Conservation (phyloP, 37 sponge, comb jelly and placozoan species). For the Spongia lamella region DNA sequence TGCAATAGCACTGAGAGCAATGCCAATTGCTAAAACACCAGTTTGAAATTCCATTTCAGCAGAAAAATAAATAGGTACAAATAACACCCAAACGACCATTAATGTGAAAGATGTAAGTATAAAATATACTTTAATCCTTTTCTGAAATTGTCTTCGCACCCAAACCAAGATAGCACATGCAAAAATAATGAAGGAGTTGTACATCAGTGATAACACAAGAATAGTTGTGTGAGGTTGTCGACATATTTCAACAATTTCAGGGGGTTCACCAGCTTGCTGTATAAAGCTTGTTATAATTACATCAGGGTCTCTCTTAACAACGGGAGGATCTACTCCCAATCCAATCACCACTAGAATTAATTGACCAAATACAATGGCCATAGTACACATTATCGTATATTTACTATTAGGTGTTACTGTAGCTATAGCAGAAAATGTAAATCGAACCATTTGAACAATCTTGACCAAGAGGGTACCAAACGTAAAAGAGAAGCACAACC, state of each 20-base stretch:
- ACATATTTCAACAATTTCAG: slow-evolving; percentile 53
- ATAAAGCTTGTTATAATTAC: background rate
- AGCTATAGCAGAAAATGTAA: too few species aligned
- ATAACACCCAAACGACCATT: slow-evolving; percentile 59
- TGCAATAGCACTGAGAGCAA: slow-evolving; percentile 45
- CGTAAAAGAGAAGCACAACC: slow-evolving; percentile 69
- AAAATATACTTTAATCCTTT: slow-evolving; percentile 77
- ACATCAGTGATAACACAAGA: slow-evolving; percentile 32
- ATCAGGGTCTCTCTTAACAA: background rate
- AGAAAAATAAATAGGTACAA: slow-evolving; percentile 47
- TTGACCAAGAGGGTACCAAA: slow-evolving; percentile 78
- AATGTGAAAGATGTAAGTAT: slow-evolving; percentile 57
- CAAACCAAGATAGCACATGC: slow-evolving; percentile 51
- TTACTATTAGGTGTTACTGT: slow-evolving; percentile 37
- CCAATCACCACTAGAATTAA: slow-evolving; percentile 39
- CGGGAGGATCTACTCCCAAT: slow-evolving; percentile 16
- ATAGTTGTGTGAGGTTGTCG: slow-evolving; percentile 5
- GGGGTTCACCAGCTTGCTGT: slow-evolving; percentile 3
- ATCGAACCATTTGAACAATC: slow-evolving; percentile 68
- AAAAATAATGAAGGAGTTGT: slow-evolving; percentile 52
- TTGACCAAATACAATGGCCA: slow-evolving; percentile 40
- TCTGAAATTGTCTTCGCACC: slow-evolving; percentile 61
- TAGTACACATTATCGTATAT: slow-evolving; percentile 64
- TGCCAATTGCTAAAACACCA: slow-evolving; percentile 36
- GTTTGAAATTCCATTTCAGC: slow-evolving; percentile 42